Percentiles rank a stretch among this genome's conserved stretches.
Evolutionary conservation across 2,797 vertebrate genomes (phyloP).

Genomic region (Miichthys miiuy): DNA sequence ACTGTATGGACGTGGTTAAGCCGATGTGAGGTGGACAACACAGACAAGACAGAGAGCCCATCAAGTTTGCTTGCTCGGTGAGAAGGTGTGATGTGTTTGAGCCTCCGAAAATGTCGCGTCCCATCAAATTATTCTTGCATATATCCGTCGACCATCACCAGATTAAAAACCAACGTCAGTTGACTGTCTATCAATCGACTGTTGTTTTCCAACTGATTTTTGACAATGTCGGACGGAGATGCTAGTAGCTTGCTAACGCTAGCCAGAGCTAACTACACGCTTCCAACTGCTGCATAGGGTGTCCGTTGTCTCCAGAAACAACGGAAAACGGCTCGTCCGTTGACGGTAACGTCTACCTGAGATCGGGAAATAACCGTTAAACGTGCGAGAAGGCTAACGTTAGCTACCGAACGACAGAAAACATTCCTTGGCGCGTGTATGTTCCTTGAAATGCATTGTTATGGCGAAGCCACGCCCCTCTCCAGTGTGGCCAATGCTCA

Average conservation of each 20-base stretch:
- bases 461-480: constrained; percentile 69
- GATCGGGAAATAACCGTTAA: constrained; percentile 10
- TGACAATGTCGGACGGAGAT: constrained; percentile 51
- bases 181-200: constrained; percentile 8
- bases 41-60: constrained; percentile 10
- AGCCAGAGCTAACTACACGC: constrained; percentile 67
- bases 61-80: constrained; percentile 60
- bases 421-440: constrained; percentile 85
- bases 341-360: constrained; percentile 9
- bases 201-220: constrained; percentile 25
- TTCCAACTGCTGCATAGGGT: constrained; percentile 46
- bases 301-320: constrained; percentile 9
- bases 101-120: constrained; percentile 54
- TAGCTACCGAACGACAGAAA: constrained; percentile 64
- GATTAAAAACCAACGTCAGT: background rate
- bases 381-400: constrained; percentile 1
- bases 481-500: constrained; percentile 51
- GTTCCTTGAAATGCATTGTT: constrained; percentile 83
- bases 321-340: background rate
- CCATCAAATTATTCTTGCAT: constrained; percentile 50
- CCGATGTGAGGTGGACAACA: constrained; percentile 27
- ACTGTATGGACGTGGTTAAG: background rate
- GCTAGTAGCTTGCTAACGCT: constrained; percentile 70
- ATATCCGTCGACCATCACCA: background rate
- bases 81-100: constrained; percentile 66